Evolutionary conservation across 2,797 vertebrate species (phyloP), one percentile per base, ranked within the genome.

Genomic region (Enteromius paludinosus): DNA sequence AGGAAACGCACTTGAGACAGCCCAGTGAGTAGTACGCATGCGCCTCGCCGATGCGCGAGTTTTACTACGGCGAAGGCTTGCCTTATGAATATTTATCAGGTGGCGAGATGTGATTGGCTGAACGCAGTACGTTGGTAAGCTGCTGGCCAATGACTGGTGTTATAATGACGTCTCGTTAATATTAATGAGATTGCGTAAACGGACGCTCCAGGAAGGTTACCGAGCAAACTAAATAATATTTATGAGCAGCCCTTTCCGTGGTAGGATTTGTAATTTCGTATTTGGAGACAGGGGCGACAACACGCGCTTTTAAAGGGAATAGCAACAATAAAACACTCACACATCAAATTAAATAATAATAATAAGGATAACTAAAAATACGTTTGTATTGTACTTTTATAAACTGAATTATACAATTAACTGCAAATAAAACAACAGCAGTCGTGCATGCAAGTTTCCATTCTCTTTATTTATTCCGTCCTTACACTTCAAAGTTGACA

Each of bases 401-500:
- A 10, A 10, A 41, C 2, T 10, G 10, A 41, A 41, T 41, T 41
- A 41, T 41, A 41, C 9, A 38, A 65, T 25, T 5, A 38, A 18
- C 4, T 8, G 25, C 30, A 56, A 45, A 73, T 6, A 84, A 84
- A 41, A 41, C 52, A 82, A 18, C 8, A 41, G 41, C 5, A 30
- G 45, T 45, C 4, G 20, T 7, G 15, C 6, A 33, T 11, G 41
- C 41, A 5, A 17, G 14, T 43, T 79, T 43, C 71, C 52, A 66
- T 70, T 83, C 41, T 65, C 12, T 79, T 87, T 83, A 87, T 84
- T 84, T 28, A 18, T 78, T 86, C 47, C 79, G 10, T 61, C 77
- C 74, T 82, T 82, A 77, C 59, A 82, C 45, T 75, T 78, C 12
- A 78, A 71, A 15, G 62, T 41, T n/a, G 71, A 79, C 70, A 68